Base-by-base conservation (phyloP, 2,113 vertebrate genomes). In the Willisornis vidua region DNA sequence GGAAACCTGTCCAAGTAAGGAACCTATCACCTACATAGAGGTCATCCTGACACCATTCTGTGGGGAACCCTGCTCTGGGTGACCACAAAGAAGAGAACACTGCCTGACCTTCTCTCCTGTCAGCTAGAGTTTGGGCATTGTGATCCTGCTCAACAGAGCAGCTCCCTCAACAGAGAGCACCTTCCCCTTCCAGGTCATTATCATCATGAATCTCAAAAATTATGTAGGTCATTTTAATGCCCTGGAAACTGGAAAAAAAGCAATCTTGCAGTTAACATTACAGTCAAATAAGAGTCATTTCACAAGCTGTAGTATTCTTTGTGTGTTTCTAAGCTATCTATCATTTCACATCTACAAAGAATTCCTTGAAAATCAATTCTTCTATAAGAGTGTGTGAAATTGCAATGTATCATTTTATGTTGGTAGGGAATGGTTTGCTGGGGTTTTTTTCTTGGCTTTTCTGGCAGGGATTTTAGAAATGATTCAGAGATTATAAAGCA, bases 401-500 rank as follows among this genome's bases (percentile, higher is more conserved):
- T 59, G 37, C 51, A 80, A 18, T 86, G n/a, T 59, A 71, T 73
- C 72, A 33, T 75, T 85, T 86, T 74, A 37, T 52, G 10, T 67
- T 85, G 9, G 18, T 84, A 86, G 31, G 24, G 4, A 66, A 90
- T 48, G 25, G 16, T 88, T 91, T 91, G 59, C 35, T 89, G 52
- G 23, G 22, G 2, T 92, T 85, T 78, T 89, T 3, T 78, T 89
- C 48, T 74, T 95, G 59, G 65, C 65, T 89, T 63, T 91, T 90
- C 89, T 81, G 76, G 29, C 22, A 81, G 51, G 57, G 77, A 81
- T 79, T 97, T 75, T 81, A 92, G 52, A 94, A 91, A 91, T 76
- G 23, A 93, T 90, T 94, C 78, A 71, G 81, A 93, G 80, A 82
- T 94, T 95, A 95, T 91, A 79, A 92, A 88, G 74, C 46, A 89